These are phyloP conservation scores for Tadarida brasiliensis DNA, from an alignment of 2,797 vertebrate genomes.

Conservation along the genomic window DNA sequence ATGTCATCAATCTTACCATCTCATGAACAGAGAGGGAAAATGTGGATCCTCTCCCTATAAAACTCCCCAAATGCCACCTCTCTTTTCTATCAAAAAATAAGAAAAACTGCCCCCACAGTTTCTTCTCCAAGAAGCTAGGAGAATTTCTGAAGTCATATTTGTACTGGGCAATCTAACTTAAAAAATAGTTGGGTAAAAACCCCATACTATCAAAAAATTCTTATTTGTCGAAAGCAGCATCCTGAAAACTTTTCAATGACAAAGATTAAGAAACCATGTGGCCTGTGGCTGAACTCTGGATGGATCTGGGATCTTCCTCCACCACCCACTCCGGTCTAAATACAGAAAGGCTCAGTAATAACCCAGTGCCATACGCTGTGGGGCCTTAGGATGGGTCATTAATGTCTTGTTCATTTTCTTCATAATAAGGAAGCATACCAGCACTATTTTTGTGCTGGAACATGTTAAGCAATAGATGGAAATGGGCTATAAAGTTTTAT, in stretches of 20 bases:
- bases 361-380: neutral
- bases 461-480: slow-evolving; percentile 17
- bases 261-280: neutral
- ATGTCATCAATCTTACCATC: neutral
- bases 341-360: neutral
- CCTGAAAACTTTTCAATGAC: neutral
- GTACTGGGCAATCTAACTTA: slow-evolving; percentile 22
- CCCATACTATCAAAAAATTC: neutral
- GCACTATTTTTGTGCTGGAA: neutral
- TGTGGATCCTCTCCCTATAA: neutral
- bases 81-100: slow-evolving; percentile 12
- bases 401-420: slow-evolving; percentile 48
- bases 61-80: slow-evolving; percentile 18
- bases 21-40: neutral
- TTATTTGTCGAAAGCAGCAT: slow-evolving; percentile 20
- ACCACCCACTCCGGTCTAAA: neutral
- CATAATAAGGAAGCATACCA: slow-evolving; percentile 54
- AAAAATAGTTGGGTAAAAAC: neutral
- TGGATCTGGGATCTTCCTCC: neutral
- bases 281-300: neutral
- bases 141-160: slow-evolving; percentile 51
- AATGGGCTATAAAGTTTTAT: slow-evolving; percentile 38
- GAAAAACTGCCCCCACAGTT: neutral
- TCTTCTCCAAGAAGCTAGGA: neutral
- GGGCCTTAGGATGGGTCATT: neutral